These are phyloP conservation scores for Lochmaea capreae DNA, from an alignment of 2,888 invertebrate species.

Conservation along the genomic window DNA sequence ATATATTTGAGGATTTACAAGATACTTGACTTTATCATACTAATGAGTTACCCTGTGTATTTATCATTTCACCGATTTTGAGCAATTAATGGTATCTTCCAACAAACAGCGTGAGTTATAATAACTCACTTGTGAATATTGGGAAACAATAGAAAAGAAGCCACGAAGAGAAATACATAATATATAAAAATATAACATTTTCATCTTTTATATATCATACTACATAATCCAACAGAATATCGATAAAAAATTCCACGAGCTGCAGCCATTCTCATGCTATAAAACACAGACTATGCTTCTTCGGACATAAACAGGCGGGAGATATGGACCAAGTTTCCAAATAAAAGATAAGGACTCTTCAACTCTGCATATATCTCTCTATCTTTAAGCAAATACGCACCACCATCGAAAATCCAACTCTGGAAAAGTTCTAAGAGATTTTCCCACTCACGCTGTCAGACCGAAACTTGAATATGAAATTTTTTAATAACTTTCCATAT, in stretches of 20 bases:
- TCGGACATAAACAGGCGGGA: constrained; percentile 56
- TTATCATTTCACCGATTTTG: too few relatives aligned
- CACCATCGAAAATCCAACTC: constrained; percentile 39
- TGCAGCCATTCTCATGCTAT: constrained; percentile 54
- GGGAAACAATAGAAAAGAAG: neutral
- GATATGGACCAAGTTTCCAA: constrained; percentile 59
- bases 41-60: too few relatives aligned
- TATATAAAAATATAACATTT: neutral
- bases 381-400: constrained; percentile 41
- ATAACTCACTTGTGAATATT: too few relatives aligned
- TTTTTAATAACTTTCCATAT: constrained; percentile 55
- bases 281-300: constrained; percentile 56
- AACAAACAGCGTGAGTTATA: too few relatives aligned
- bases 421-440: constrained; percentile 52
- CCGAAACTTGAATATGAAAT: constrained; percentile 55
- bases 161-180: neutral
- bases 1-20: too few relatives aligned
- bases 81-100: too few relatives aligned
- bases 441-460: constrained; percentile 51
- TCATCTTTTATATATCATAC: neutral
- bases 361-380: constrained; percentile 44
- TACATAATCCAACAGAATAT: neutral
- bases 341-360: constrained; percentile 57
- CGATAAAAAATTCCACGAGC: constrained; percentile 37
- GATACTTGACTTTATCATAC: too few relatives aligned